These are phyloP conservation scores for Anagrus nilaparvatae DNA, from an alignment of 1,140 invertebrate genomes.

Conservation along the genomic window DNA sequence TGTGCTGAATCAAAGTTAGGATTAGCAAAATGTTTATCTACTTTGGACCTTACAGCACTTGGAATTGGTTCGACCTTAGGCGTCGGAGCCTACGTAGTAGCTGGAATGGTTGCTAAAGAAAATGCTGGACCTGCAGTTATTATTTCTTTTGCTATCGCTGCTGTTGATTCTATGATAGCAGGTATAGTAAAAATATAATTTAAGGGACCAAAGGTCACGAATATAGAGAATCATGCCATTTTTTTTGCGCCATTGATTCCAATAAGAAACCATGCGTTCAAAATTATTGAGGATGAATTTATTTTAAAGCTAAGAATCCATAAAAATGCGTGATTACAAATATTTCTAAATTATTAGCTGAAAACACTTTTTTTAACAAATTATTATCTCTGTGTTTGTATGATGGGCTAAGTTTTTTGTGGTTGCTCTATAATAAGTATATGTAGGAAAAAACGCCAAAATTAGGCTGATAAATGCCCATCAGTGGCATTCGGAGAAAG, in stretches of 20 bases:
- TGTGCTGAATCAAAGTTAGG: slow-evolving; percentile 19
- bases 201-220: slow-evolving; percentile 25
- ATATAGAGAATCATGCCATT: neutral
- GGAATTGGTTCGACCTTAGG: slow-evolving; percentile 80
- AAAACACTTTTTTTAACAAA: too few species aligned
- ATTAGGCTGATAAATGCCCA: too few species aligned
- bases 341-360: too few species aligned
- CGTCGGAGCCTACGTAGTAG: slow-evolving; percentile 80
- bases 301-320: neutral
- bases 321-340: neutral
- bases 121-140: slow-evolving; percentile 74
- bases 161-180: slow-evolving; percentile 74
- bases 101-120: slow-evolving; percentile 70
- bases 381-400: too few species aligned
- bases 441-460: too few species aligned
- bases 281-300: too few species aligned
- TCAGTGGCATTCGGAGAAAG: too few species aligned
- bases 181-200: slow-evolving; percentile 41
- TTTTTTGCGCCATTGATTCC: too few species aligned
- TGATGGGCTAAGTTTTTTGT: too few species aligned
- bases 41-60: slow-evolving; percentile 65
- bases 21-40: slow-evolving; percentile 57
- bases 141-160: slow-evolving; percentile 74
- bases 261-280: neutral
- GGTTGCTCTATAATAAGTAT: too few species aligned